A percentile compares a stretch with the other conserved stretches of the same genome.
Conservation (phyloP, 2,888 invertebrate genomes). For the Heteromyza rotundicornis region DNA sequence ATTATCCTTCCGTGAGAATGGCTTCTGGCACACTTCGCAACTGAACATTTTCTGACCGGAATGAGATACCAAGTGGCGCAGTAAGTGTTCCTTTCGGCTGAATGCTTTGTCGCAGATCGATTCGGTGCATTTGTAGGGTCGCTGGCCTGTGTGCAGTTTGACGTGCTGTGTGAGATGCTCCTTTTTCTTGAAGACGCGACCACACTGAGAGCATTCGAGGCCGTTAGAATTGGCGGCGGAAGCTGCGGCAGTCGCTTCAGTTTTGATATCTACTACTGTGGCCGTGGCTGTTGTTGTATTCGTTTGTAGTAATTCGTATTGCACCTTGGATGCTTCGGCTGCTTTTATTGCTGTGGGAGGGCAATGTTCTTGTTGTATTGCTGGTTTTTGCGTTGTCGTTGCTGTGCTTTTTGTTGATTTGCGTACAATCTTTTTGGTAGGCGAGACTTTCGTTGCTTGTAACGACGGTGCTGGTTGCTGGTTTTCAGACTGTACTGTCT, state of each 20-base stretch:
- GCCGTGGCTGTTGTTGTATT: not conserved
- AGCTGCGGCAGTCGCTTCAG: slow-evolving; percentile 5
- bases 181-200: slow-evolving; percentile 71
- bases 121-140: slow-evolving; percentile 71
- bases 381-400: slow-evolving; percentile 12
- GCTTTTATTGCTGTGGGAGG: not conserved
- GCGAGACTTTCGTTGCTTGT: not conserved
- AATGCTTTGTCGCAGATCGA: slow-evolving; percentile 69
- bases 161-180: slow-evolving; percentile 74
- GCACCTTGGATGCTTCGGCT: not conserved
- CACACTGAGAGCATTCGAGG: slow-evolving; percentile 66
- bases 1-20: slow-evolving; percentile 64
- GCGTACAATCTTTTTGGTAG: slow-evolving; percentile 1
- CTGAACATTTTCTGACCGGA: slow-evolving; percentile 72
- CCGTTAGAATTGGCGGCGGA: slow-evolving; percentile 20
- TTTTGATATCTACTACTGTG: slow-evolving; percentile 15
- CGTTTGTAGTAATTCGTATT: not conserved
- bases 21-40: slow-evolving; percentile 68
- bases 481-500: slow-evolving; percentile 19
- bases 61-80: slow-evolving; percentile 72
- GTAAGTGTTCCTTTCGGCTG: slow-evolving; percentile 73
- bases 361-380: slow-evolving; percentile 14
- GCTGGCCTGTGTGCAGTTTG: slow-evolving; percentile 71
- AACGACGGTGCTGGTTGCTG: slow-evolving; percentile 5
- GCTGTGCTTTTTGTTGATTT: slow-evolving; percentile 9